phyloP scores from a whole-genome alignment of 2,888 invertebrate species.

The Pedicia rivosa region DNA sequence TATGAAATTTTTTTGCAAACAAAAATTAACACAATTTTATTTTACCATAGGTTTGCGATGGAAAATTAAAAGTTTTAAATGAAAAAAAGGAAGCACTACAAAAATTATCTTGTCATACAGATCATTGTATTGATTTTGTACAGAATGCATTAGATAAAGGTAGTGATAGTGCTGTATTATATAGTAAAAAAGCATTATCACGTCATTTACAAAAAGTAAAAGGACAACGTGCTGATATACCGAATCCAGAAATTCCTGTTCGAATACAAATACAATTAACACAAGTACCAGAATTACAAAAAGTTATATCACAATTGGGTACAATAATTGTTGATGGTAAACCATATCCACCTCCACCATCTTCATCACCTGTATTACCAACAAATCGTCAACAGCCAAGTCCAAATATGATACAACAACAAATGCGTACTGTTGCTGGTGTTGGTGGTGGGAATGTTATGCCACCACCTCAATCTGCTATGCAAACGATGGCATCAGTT shows the following conservation, averaged over 20 bases:
- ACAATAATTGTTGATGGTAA: slow-evolving; percentile 72
- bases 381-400: slow-evolving; percentile 27
- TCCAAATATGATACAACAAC: slow-evolving; percentile 28
- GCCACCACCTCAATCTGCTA: slow-evolving; percentile 23
- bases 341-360: slow-evolving; percentile 44
- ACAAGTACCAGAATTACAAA: slow-evolving; percentile 63
- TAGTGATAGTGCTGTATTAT: slow-evolving; percentile 69
- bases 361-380: slow-evolving; percentile 14
- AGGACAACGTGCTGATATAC: slow-evolving; percentile 69
- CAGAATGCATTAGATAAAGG: slow-evolving; percentile 61
- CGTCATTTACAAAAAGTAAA: slow-evolving; percentile 67
- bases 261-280: slow-evolving; percentile 64
- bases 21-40: too few species aligned
- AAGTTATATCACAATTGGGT: slow-evolving; percentile 63
- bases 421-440: slow-evolving; percentile 11
- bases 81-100: slow-evolving; percentile 74
- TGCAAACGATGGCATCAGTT: slow-evolving; percentile 25
- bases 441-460: slow-evolving; percentile 25
- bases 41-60: slow-evolving; percentile 38
- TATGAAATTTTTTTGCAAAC: too few species aligned
- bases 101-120: slow-evolving; percentile 67
- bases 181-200: slow-evolving; percentile 61
- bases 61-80: slow-evolving; percentile 60
- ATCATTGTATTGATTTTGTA: slow-evolving; percentile 78
- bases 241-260: slow-evolving; percentile 78